Evolutionary conservation across 2,113 vertebrate species (phyloP).

Genomic region (Spheniscus mendiculus): DNA sequence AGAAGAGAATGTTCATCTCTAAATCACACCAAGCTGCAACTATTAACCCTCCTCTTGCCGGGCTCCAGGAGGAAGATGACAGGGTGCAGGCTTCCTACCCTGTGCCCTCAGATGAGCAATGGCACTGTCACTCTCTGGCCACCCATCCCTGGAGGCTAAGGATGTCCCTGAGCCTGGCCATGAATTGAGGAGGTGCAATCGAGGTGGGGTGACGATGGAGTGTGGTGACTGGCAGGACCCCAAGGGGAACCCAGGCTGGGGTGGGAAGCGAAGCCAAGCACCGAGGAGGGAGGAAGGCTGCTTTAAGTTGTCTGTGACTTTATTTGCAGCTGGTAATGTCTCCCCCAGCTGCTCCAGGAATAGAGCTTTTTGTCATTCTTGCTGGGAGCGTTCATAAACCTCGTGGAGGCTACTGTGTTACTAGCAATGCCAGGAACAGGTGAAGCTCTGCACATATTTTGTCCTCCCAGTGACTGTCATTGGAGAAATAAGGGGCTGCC

Average conservation of each 20-base stretch:
- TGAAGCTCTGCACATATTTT: neutral
- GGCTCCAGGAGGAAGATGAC: neutral
- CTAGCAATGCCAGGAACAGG: neutral
- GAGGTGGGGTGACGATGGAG: neutral
- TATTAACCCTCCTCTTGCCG: neutral
- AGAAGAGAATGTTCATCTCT: neutral
- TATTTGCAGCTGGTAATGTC: neutral
- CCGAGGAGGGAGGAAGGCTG: neutral
- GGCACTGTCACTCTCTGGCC: too few species aligned
- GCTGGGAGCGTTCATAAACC: neutral
- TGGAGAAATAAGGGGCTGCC: neutral
- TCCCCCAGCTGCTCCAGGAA: neutral
- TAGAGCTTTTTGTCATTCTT: neutral
- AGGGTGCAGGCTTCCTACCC: neutral
- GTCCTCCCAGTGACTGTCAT: neutral
- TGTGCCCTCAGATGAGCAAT: neutral
- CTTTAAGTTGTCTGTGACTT: neutral
- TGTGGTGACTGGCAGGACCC: neutral
- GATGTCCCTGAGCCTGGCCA: neutral
- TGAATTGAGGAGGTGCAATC: neutral
- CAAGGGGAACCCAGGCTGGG: neutral
- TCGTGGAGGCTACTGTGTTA: accelerated
- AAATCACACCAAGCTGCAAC: neutral
- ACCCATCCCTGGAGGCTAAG: neutral
- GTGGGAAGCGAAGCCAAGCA: neutral